Conservation (phyloP, 2,113 vertebrate species). For the Dolichallabes microphthalmus region DNA sequence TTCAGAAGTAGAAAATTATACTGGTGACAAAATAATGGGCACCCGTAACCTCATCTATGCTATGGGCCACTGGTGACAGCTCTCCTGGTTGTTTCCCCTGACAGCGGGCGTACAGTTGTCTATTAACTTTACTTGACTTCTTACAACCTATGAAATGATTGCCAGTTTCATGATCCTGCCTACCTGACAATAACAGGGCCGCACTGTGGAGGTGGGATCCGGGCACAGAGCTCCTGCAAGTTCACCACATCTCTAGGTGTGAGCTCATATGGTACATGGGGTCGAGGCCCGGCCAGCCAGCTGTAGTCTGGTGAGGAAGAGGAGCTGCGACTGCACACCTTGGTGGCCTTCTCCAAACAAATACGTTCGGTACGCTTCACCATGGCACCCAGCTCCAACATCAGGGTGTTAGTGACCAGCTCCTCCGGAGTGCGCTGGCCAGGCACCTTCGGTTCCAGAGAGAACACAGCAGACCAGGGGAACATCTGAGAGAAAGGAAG, state of each 20-base stretch:
- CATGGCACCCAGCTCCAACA: conserved; percentile 76
- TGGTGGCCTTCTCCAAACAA: conserved; percentile 64
- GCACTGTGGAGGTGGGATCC: conserved; percentile 74
- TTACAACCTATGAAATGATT: not conserved
- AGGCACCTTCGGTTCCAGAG: conserved; percentile 71
- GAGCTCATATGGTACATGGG: conserved; percentile 68
- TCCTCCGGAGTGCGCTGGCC: conserved; percentile 71
- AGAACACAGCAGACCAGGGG: conserved; percentile 75
- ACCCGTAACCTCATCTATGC: no score
- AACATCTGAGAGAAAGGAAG: conserved; percentile 67
- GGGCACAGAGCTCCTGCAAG: conserved; percentile 75
- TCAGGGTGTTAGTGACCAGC: conserved; percentile 77
- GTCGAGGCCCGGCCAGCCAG: conserved; percentile 71
- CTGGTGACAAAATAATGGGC: no score
- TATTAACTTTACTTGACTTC: not conserved
- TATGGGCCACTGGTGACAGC: no score
- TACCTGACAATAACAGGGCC: conserved; percentile 77
- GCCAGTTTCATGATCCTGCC: not conserved
- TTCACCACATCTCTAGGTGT: conserved; percentile 74
- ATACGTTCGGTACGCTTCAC: conserved; percentile 77
- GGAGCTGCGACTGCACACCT: conserved; percentile 65
- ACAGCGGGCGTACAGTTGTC: not conserved
- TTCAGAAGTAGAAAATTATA: no score
- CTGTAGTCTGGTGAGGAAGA: conserved; percentile 74
- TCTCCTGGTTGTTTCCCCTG: not conserved